phyloP scores from a whole-genome alignment of 2,797 vertebrate species.

The Spondyliosoma cantharus region DNA sequence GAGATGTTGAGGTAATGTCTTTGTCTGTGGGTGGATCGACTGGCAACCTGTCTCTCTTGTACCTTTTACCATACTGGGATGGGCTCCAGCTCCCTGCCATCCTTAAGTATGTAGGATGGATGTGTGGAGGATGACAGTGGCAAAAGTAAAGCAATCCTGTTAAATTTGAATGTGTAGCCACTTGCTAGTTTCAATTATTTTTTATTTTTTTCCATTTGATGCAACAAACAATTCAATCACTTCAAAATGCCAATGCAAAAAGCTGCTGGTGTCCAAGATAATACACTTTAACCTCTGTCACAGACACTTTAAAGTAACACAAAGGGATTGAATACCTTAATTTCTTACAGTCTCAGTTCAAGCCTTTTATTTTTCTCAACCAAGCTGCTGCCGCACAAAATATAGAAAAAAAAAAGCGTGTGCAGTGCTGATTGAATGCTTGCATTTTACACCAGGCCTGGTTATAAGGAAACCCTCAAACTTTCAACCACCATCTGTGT shows the following conservation, averaged over 20 bases:
- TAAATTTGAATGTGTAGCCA: not conserved
- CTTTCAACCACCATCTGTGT: slow-evolving; percentile 27
- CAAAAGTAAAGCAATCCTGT: not conserved
- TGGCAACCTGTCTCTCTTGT: not conserved
- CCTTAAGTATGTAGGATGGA: not conserved
- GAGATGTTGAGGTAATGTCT: not conserved
- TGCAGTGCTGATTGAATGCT: not conserved
- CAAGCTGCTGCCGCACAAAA: not conserved
- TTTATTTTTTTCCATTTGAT: not conserved
- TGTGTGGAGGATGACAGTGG: not conserved
- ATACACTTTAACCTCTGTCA: not conserved
- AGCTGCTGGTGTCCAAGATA: not conserved
- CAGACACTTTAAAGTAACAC: not conserved
- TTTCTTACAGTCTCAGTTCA: not conserved
- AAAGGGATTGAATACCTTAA: not conserved
- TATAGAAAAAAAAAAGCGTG: not conserved
- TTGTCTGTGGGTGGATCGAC: not conserved
- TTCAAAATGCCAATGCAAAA: not conserved
- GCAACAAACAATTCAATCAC: not conserved
- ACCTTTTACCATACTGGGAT: slow-evolving; percentile 8
- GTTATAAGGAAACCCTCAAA: slow-evolving; percentile 21
- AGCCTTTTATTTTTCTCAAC: not conserved
- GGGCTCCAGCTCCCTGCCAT: slow-evolving; percentile 2
- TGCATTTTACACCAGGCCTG: slow-evolving; percentile 9
- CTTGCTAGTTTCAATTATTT: not conserved